A percentile compares a stretch with the other conserved stretches of the same genome.
Evolutionary conservation across 2,888 invertebrate species (phyloP).

Genomic region (Notodromas monacha): DNA sequence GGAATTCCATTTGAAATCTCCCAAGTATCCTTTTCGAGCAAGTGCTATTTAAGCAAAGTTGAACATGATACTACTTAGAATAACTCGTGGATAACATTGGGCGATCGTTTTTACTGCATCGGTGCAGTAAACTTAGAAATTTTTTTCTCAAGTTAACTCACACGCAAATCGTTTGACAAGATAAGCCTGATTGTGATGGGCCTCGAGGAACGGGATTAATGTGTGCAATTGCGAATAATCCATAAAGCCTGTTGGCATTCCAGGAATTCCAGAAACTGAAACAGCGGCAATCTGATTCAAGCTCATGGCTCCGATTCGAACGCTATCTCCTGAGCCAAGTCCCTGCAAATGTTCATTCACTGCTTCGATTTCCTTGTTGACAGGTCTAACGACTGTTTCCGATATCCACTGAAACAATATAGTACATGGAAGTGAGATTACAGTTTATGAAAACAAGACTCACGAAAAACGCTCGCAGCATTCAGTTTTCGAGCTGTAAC

Average conservation of each 20-base stretch:
- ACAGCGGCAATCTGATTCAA: constrained; percentile 33
- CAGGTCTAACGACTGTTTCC: constrained; percentile 38
- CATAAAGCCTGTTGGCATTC: too few relatives aligned
- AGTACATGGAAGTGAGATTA: too few relatives aligned
- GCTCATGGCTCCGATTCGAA: constrained; percentile 22
- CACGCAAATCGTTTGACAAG: constrained; percentile 37
- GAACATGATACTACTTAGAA: too few relatives aligned
- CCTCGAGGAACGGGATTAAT: constrained; percentile 46
- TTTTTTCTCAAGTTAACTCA: background rate
- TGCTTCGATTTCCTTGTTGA: constrained; percentile 35
- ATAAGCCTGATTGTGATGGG: constrained; percentile 54
- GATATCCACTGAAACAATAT: constrained; percentile 47
- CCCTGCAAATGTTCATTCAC: constrained; percentile 33
- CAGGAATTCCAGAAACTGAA: too few relatives aligned
- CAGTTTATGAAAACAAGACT: too few relatives aligned
- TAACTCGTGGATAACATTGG: background rate
- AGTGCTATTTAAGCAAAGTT: constrained; percentile 22
- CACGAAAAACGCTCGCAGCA: too few relatives aligned
- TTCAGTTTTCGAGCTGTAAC: too few relatives aligned
- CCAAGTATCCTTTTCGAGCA: constrained; percentile 49
- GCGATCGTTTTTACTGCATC: constrained; percentile 1
- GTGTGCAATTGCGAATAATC: too few relatives aligned
- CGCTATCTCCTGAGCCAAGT: background rate
- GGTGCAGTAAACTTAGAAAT: constrained; percentile 5
- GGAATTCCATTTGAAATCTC: constrained; percentile 55